Evolutionary conservation across 2,113 vertebrate species (phyloP), one percentile per base, ranked within the genome.

Genomic region (Gymnarchus niloticus): DNA sequence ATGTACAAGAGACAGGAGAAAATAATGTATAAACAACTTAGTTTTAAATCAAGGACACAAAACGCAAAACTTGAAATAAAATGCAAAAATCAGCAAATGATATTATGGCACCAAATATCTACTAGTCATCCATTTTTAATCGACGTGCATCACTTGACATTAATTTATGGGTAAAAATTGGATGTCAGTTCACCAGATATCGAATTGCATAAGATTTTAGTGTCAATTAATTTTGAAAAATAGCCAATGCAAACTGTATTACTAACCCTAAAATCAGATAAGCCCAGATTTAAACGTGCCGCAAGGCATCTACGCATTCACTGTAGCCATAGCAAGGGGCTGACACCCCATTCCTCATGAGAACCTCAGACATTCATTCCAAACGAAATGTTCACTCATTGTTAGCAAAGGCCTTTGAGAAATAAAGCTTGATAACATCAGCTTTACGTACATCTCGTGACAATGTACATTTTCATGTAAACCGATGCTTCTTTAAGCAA

Each of bases 181-280:
- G 44, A 80, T 17, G 8, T 17, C 9, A 28, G 12, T 6, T 69
- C 25, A 73, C 61, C 51, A 54, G 14, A 54, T 23, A 52, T 25
- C 9, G 10, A 28, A 54, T 23, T 56, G 28, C 25, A 33, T 52
- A 3, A 41, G 49, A 25, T 84, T 76, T 85, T 85, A 85, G 65
- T 85, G 65, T 85, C 84, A 76, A 56, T 41, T 76, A 84, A 12
- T 46, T 61, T 84, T 49, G n/a, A 10, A 28, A 51, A 59, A 59
- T 41, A 65, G 25, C 17, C 83, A 56, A 56, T 56, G 65, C 14
- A 33, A 73, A 48, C 61, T 56, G 6, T 56, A 5, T 52, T 54
- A 8, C 28, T 54, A 82, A 25, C 49, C 44, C 23, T 80, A 80
- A 80, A 12, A 80, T 51, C 77, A 82, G 25, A 81, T 54, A 54